A percentile compares a stretch with the other conserved stretches of the same genome.
Conservation (phyloP, 2,797 vertebrate genomes). For the Rhinichthys osculus region DNA sequence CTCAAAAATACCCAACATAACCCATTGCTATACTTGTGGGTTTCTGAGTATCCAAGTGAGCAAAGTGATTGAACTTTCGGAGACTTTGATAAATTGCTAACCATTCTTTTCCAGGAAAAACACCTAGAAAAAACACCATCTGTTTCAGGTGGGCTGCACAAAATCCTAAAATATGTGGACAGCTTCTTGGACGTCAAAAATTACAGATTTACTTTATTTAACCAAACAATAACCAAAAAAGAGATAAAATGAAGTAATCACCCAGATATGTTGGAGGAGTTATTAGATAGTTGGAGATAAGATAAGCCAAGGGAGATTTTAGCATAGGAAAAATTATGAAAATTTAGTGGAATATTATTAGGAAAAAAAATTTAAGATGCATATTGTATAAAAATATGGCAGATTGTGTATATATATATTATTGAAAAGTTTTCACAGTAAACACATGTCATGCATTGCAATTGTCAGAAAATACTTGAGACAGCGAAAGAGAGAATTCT, state of each 20-base stretch:
- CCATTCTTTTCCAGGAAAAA: conserved; percentile 18
- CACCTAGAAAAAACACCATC: background rate
- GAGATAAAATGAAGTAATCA: background rate
- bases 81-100: background rate
- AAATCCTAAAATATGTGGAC: background rate
- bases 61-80: conserved; percentile 9
- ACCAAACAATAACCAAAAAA: background rate
- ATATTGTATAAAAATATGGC: conserved; percentile 4
- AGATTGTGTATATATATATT: conserved; percentile 4
- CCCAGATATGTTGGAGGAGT: background rate
- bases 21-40: background rate
- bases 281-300: background rate
- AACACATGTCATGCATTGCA: conserved; percentile 22
- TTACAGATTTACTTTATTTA: conserved; percentile 1
- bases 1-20: conserved; percentile 4
- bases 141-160: background rate
- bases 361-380: background rate
- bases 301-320: background rate
- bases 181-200: conserved; percentile 10
- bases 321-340: background rate
- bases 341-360: background rate
- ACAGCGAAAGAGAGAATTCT: conserved; percentile 45
- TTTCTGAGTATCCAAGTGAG: conserved; percentile 7
- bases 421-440: conserved; percentile 17
- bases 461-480: conserved; percentile 31